These are phyloP conservation scores for Scolopax bukidnonensis DNA, from an alignment of 2,797 vertebrate genomes.

Conservation along the genomic window DNA sequence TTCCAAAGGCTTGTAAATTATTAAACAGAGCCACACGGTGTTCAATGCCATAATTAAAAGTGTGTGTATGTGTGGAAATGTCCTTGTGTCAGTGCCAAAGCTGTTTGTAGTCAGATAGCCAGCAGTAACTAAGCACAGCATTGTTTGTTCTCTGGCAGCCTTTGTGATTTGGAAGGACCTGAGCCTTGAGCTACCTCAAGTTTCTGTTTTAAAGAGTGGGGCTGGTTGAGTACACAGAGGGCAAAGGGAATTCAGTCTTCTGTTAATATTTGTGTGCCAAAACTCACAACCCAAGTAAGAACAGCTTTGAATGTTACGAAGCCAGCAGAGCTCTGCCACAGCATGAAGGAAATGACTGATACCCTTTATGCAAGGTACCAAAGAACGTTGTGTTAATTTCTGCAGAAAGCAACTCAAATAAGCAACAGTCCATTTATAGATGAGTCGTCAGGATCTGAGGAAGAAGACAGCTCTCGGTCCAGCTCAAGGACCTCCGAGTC, in stretches of 20 bases:
- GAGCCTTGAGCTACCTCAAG: neutral
- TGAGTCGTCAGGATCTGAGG: slow-evolving; percentile 91
- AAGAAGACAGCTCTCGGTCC: slow-evolving; percentile 87
- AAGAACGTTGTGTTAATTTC: slow-evolving; percentile 37
- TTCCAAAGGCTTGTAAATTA: slow-evolving; percentile 13
- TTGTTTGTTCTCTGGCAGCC: slow-evolving; percentile 37
- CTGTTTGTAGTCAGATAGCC: slow-evolving; percentile 8
- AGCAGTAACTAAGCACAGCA: slow-evolving; percentile 24
- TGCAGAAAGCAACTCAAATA: slow-evolving; percentile 92
- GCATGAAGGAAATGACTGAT: neutral
- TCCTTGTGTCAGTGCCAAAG: slow-evolving; percentile 34
- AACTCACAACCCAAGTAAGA: slow-evolving; percentile 9
- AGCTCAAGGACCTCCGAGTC: slow-evolving; percentile 87
- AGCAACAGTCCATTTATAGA: slow-evolving; percentile 90
- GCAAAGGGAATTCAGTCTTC: neutral
- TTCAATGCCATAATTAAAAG: neutral
- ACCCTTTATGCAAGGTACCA: neutral
- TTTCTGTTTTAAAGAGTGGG: slow-evolving; percentile 23
- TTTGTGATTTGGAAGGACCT: slow-evolving; percentile 25
- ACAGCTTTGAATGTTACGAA: neutral
- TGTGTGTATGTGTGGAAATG: slow-evolving; percentile 19
- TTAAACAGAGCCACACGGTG: slow-evolving; percentile 23
- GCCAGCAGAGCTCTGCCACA: neutral
- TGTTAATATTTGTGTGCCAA: slow-evolving; percentile 20
- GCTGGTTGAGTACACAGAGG: neutral